Conservation (phyloP, 2,113 vertebrate genomes). For the Myotis yumanensis region DNA sequence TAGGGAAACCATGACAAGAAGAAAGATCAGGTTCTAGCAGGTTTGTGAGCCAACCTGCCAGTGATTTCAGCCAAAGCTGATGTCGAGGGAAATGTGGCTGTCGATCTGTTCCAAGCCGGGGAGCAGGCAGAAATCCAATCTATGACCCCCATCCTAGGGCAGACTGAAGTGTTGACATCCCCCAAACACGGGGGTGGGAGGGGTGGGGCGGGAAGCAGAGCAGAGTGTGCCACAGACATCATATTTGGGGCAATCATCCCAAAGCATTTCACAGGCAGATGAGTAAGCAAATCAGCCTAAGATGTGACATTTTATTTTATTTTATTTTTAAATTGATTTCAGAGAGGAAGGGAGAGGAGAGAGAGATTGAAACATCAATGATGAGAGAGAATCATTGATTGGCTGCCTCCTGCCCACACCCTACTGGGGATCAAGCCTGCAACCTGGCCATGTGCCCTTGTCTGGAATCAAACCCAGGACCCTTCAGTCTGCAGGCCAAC, state of each 20-base stretch:
- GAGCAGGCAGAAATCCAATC: neutral
- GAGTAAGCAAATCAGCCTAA: neutral
- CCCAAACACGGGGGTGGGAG: neutral
- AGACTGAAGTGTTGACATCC: neutral
- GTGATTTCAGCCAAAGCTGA: neutral
- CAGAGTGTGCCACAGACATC: neutral
- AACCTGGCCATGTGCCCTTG: neutral
- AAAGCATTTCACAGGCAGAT: neutral
- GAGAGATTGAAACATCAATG: neutral
- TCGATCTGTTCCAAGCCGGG: rapidly evolving
- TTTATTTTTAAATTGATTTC: neutral
- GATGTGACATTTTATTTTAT: neutral
- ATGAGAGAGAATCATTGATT: neutral
- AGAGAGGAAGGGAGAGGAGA: neutral
- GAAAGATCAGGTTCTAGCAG: neutral
- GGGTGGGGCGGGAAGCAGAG: neutral
- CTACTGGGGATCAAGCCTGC: neutral
- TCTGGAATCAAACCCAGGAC: neutral
- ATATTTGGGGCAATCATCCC: neutral
- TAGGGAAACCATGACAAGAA: neutral
- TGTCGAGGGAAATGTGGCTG: neutral
- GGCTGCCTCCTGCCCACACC: neutral
- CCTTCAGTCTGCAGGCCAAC: neutral
- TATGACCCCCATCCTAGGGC: neutral
- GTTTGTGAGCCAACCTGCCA: neutral